Evolutionary conservation across 2,797 vertebrate genomes (phyloP), one percentile per base, ranked within the genome.

Genomic region (Florisuga fusca): DNA sequence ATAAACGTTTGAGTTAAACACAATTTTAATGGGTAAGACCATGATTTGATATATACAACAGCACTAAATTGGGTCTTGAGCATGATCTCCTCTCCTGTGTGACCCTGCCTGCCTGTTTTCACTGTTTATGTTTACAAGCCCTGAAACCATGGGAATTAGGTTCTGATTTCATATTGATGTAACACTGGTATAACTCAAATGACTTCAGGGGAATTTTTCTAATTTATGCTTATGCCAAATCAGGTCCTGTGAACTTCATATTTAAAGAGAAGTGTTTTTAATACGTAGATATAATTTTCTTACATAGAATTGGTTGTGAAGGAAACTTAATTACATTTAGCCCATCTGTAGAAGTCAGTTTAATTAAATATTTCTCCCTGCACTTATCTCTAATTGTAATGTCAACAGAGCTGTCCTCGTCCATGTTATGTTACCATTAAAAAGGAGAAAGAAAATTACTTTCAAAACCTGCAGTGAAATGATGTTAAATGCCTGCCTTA

Each of bases 371-470:
- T 92, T 97, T 94, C 74, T 90, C 83, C 78, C 74, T 64, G 74
- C 68, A 92, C 93, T 96, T 94, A 94, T 93, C 94, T 95, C 75
- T 94, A 94, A 96, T 94, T 95, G 92, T 91, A 95, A 96, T 62
- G 93, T 96, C 96, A 97, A 94, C 94, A 94, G 95, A 94, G 43
- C 80, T 90, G 90, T 90, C 94, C 87, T 74, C 86, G 91, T 67
- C 62, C 79, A 69, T 57, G 85, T 95, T 93, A 94, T 64, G 74
- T 57, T 87, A 69, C 83, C 71, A 90, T 96, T 96, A 94, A 89
- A 95, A 95, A 85, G 63, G 68, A 84, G 89, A 93, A 95, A 92
- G 96, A 96, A 96, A 96, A 95, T 94, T 90, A 90, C 85, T 94
- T 97, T 94, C 68, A 93, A 96, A 96, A 94, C 34, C 72, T 90